Conservation (phyloP, 1,140 invertebrate species). For the Bombus sibiricus region DNA sequence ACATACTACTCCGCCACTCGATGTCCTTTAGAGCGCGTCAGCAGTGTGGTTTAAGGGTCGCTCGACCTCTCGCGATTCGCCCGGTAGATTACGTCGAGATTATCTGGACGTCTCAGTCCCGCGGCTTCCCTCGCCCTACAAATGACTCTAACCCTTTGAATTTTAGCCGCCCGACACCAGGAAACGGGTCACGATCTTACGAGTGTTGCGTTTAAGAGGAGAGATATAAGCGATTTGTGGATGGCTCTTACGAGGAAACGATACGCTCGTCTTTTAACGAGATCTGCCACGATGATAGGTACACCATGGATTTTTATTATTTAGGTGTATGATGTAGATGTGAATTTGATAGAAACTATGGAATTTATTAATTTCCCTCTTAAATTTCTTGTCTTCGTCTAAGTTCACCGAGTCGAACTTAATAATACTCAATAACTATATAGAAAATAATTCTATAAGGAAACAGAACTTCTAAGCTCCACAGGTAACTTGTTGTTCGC, state of each 20-base stretch:
- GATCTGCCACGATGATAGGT: background rate
- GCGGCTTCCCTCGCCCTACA: constrained; percentile 53
- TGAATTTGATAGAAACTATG: too few relatives aligned
- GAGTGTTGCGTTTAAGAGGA: too few relatives aligned
- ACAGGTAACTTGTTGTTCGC: too few relatives aligned
- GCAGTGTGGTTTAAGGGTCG: constrained; percentile 54
- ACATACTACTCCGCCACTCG: constrained; percentile 69
- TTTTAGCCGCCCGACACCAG: constrained; percentile 37
- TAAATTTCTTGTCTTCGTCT: too few relatives aligned
- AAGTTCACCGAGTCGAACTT: too few relatives aligned
- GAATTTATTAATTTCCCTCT: too few relatives aligned
- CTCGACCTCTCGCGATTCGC: constrained; percentile 53
- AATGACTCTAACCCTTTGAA: constrained; percentile 61
- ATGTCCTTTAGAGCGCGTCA: constrained; percentile 38
- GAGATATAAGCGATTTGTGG: background rate
- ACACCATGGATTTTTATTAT: too few relatives aligned
- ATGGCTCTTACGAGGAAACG: background rate
- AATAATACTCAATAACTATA: too few relatives aligned
- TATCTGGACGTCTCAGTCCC: constrained; percentile 65
- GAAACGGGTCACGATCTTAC: background rate
- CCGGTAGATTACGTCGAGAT: constrained; percentile 67
- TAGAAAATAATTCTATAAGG: too few relatives aligned
- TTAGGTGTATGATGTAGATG: too few relatives aligned
- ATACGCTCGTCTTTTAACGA: background rate
- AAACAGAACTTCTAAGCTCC: too few relatives aligned